Percentiles rank a stretch among this genome's conserved stretches.
These are phyloP conservation scores for Thalassaphorura encarpata DNA, from an alignment of 1,140 invertebrate species.

Conservation along the genomic window DNA sequence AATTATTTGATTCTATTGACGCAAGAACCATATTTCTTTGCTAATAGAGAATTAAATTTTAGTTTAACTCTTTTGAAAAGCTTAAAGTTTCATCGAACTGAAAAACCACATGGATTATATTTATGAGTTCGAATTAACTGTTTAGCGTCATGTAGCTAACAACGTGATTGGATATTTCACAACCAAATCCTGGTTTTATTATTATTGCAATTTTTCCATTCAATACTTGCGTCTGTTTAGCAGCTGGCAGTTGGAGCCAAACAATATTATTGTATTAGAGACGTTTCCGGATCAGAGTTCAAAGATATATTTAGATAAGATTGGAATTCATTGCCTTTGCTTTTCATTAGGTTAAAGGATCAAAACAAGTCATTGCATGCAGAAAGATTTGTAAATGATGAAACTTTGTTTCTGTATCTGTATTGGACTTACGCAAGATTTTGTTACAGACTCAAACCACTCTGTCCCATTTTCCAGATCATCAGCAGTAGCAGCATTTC, in stretches of 20 bases:
- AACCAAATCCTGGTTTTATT: too few species aligned
- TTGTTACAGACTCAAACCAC: constrained; percentile 25
- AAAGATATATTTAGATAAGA: not conserved
- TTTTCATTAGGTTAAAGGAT: constrained; percentile 39
- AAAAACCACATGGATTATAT: too few species aligned
- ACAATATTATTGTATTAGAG: not conserved
- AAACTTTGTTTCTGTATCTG: too few species aligned
- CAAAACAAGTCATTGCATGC: not conserved
- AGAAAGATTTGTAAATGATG: not conserved
- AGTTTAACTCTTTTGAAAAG: too few species aligned
- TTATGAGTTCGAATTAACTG: too few species aligned
- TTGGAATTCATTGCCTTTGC: constrained; percentile 40
- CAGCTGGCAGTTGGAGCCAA: too few species aligned
- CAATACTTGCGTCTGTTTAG: too few species aligned
- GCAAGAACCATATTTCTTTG: not conserved
- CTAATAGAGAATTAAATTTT: too few species aligned
- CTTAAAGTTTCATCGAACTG: too few species aligned
- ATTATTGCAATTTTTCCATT: too few species aligned
- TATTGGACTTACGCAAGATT: constrained; percentile 23
- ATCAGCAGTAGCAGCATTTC: not conserved
- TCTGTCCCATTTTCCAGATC: constrained; percentile 19
- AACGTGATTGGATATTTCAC: too few species aligned
- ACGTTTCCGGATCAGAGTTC: not conserved
- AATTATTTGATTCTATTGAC: not conserved
- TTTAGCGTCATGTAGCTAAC: too few species aligned